Evolutionary conservation across 2,113 vertebrate species (phyloP).

Genomic region (Hypocryptadius cinnamomeus): DNA sequence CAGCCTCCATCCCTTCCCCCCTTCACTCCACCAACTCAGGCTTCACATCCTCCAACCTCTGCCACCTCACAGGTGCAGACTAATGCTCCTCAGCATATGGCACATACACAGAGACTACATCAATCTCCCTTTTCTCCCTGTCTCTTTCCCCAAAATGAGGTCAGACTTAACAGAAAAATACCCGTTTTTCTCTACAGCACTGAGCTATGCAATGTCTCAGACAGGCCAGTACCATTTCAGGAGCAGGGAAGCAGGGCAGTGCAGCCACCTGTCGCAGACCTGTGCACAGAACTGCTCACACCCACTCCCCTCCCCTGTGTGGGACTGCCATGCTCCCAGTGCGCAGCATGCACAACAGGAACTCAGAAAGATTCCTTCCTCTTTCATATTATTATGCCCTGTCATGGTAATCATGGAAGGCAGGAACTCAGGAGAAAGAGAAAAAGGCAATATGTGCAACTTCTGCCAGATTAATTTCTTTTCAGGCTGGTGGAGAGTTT

Average conservation of each 20-base stretch:
- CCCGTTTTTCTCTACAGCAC: background rate
- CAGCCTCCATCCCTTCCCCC: background rate
- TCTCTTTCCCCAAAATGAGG: background rate
- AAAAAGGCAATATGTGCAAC: background rate
- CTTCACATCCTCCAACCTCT: background rate
- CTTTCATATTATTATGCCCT: background rate
- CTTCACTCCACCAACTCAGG: background rate
- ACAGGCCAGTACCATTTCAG: background rate
- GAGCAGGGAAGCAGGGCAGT: background rate
- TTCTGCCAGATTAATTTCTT: slow-evolving; percentile 38
- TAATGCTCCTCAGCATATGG: background rate
- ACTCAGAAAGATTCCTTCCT: background rate
- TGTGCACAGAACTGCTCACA: rapidly evolving
- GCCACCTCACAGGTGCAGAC: background rate
- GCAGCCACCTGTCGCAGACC: background rate
- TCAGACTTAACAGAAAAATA: background rate
- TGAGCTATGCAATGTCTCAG: background rate
- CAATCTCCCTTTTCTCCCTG: background rate
- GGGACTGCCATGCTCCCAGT: background rate
- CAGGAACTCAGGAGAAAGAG: background rate
- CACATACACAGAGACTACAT: background rate
- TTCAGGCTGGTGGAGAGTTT: background rate
- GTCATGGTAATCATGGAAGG: background rate
- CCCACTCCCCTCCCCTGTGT: rapidly evolving
- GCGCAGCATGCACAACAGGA: background rate